Evolutionary conservation across 2,797 vertebrate genomes (phyloP).

Genomic region (Clarias laeviceps): DNA sequence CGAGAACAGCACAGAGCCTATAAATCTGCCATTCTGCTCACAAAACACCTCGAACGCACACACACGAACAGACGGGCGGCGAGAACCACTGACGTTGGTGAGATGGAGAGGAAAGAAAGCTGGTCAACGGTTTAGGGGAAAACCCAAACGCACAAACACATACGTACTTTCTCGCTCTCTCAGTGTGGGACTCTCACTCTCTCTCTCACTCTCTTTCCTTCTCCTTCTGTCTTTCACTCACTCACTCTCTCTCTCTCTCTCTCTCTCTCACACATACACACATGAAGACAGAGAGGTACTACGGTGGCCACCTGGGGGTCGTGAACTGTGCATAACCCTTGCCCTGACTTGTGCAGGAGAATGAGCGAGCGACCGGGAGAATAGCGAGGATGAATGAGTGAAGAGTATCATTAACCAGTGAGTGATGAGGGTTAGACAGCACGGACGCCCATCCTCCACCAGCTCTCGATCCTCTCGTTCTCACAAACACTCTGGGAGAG

Average conservation of each 20-base stretch:
- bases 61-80: constrained; percentile 45
- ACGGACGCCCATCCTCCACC: constrained; percentile 86
- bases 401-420: constrained; percentile 98
- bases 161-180: neutral
- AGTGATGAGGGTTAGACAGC: constrained; percentile 99
- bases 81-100: constrained; percentile 23
- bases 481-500: constrained; percentile 40
- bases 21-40: constrained; percentile 59
- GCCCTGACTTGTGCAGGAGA: constrained; percentile 85
- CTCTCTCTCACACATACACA: constrained; percentile 27
- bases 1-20: constrained; percentile 51
- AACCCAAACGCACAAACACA: constrained; percentile 37
- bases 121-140: constrained; percentile 45
- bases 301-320: constrained; percentile 91
- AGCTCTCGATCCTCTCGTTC: constrained; percentile 58
- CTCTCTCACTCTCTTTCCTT: neutral
- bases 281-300: constrained; percentile 57
- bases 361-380: constrained; percentile 59
- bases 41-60: constrained; percentile 49
- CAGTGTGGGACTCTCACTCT: neutral
- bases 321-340: constrained; percentile 96
- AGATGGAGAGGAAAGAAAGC: constrained; percentile 43
- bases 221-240: neutral
- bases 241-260: constrained; percentile 18
- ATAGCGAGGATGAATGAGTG: constrained; percentile 77